These are phyloP conservation scores for Patiria pectinifera DNA, from an alignment of 53 echinoderm and acorn worm species.

Conservation along the genomic window DNA sequence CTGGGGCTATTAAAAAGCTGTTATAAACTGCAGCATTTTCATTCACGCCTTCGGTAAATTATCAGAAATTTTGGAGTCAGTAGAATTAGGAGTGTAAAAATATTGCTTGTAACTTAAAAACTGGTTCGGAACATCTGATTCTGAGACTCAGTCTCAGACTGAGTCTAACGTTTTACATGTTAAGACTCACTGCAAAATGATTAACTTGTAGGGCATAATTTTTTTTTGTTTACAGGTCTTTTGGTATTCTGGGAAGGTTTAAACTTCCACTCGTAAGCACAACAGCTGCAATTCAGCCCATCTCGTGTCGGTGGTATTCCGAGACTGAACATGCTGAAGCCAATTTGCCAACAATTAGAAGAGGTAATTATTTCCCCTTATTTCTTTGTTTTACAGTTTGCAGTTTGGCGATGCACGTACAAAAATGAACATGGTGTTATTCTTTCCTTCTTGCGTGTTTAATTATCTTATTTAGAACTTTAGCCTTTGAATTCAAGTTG, in stretches of 20 bases:
- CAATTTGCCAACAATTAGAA: background rate
- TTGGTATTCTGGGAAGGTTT: constrained; percentile 2
- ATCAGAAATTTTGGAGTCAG: background rate
- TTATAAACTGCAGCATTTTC: background rate
- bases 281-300: background rate
- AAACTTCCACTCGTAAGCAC: background rate
- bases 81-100: background rate
- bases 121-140: background rate
- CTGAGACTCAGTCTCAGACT: background rate
- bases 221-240: background rate
- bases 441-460: background rate
- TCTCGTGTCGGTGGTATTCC: background rate
- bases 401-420: too few relatives aligned
- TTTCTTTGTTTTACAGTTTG: too few relatives aligned
- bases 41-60: background rate
- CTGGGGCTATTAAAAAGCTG: too few relatives aligned
- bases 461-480: background rate
- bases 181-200: background rate
- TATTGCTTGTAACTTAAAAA: background rate
- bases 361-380: background rate
- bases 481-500: background rate
- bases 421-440: too few relatives aligned
- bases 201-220: background rate
- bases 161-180: background rate
- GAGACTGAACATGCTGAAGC: background rate